A percentile compares a stretch with the other conserved stretches of the same genome.
phyloP scores from a whole-genome alignment of 2,888 invertebrate species.

The Chromoteleia sp. region DNA sequence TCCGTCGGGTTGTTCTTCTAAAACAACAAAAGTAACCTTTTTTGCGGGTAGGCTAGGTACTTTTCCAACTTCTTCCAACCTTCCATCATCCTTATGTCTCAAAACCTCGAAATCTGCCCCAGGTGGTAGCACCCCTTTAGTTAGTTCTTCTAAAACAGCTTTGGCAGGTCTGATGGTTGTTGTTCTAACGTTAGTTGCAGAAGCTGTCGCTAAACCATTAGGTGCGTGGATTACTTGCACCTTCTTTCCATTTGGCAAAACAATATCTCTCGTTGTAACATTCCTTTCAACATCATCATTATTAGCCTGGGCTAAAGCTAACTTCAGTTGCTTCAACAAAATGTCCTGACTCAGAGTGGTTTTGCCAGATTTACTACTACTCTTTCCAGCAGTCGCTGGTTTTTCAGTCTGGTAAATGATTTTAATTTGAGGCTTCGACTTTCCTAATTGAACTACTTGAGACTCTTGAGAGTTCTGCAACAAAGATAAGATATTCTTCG shows the following conservation, averaged over 20 bases:
- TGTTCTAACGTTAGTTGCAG: constrained; percentile 83
- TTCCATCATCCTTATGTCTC: constrained; percentile 91
- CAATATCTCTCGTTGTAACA: constrained; percentile 89
- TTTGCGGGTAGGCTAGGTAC: constrained; percentile 88
- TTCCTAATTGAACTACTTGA: constrained; percentile 73
- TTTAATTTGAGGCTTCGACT: constrained; percentile 84
- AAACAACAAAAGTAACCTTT: constrained; percentile 93
- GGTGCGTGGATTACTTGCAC: constrained; percentile 86
- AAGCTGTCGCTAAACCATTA: constrained; percentile 75
- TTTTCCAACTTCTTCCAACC: constrained; percentile 89
- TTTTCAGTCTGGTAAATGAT: constrained; percentile 85
- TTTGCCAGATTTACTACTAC: constrained; percentile 64
- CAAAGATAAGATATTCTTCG: constrained; percentile 64
- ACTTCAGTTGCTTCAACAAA: constrained; percentile 89
- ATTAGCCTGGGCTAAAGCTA: constrained; percentile 90
- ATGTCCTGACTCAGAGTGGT: constrained; percentile 77
- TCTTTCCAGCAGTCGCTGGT: constrained; percentile 65
- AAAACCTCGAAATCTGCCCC: constrained; percentile 92
- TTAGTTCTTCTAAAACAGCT: constrained; percentile 90
- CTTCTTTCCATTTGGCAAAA: constrained; percentile 90
- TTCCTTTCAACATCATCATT: constrained; percentile 89
- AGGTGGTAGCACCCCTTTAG: constrained; percentile 91
- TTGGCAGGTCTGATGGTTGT: constrained; percentile 88
- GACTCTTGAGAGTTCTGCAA: constrained; percentile 76
- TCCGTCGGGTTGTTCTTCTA: constrained; percentile 94